These are phyloP conservation scores for Colostygia pectinataria DNA, from an alignment of 2,888 invertebrate species.

Conservation along the genomic window DNA sequence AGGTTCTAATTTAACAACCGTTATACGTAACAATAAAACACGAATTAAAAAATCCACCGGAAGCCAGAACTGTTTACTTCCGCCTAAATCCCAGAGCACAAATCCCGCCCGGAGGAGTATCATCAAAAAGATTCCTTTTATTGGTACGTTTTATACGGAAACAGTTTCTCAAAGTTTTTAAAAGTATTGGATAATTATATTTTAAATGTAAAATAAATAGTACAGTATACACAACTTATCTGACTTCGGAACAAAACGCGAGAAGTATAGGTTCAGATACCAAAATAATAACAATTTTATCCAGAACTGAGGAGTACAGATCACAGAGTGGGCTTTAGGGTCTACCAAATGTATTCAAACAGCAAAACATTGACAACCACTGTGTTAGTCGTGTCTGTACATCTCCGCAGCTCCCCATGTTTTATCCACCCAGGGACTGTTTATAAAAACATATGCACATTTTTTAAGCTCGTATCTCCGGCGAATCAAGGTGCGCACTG, in stretches of 20 bases:
- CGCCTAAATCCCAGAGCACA: constrained; percentile 53
- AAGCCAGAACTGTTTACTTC: constrained; percentile 61
- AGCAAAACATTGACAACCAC: constrained; percentile 48
- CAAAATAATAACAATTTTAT: no score
- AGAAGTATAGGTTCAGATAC: no score
- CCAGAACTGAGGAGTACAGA: no score
- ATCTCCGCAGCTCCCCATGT: constrained; percentile 48
- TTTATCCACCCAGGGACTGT: constrained; percentile 65
- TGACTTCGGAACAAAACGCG: no score
- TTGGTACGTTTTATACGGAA: constrained; percentile 42
- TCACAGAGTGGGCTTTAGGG: no score
- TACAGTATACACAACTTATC: no score
- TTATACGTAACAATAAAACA: constrained; percentile 47
- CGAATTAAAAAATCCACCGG: constrained; percentile 52
- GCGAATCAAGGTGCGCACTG: constrained; percentile 68
- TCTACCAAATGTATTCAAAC: no score
- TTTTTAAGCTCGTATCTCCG: constrained; percentile 74
- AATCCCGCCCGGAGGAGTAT: constrained; percentile 35
- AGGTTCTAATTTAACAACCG: constrained; percentile 51
- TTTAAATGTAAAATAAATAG: no score
- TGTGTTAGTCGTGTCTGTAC: constrained; percentile 34
- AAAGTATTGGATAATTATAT: no score
- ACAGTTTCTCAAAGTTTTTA: constrained; percentile 52
- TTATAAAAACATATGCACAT: constrained; percentile 82
- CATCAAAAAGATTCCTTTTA: constrained; percentile 45